Conservation (phyloP, 2,888 invertebrate genomes). For the Troglohyphantes excavatus region DNA sequence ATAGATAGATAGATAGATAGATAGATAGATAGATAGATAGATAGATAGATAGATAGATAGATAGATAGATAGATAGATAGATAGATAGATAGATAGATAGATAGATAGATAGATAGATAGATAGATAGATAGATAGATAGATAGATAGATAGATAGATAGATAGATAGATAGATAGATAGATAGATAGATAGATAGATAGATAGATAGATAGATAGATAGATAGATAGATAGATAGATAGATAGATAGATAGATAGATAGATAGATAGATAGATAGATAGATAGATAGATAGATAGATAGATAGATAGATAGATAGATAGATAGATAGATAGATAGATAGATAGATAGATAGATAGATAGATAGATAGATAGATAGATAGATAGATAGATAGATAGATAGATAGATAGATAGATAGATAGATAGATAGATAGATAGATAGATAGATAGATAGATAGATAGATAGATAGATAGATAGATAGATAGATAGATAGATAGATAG, state of each 20-base stretch:
- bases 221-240: neutral
- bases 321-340: too few relatives aligned
- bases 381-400: constrained; percentile 19
- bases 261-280: too few relatives aligned
- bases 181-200: neutral
- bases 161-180: constrained; percentile 14
- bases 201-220: constrained; percentile 11
- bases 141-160: constrained; percentile 18
- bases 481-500: constrained; percentile 18
- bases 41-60: constrained; percentile 21
- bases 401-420: constrained; percentile 21
- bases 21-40: constrained; percentile 21
- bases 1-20: constrained; percentile 19
- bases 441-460: constrained; percentile 22
- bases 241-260: too few relatives aligned
- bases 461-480: constrained; percentile 14
- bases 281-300: too few relatives aligned
- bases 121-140: constrained; percentile 18
- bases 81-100: constrained; percentile 14
- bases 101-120: constrained; percentile 18
- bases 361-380: neutral
- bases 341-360: neutral
- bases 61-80: constrained; percentile 22
- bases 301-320: too few relatives aligned
- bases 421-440: constrained; percentile 21